Conservation (phyloP, 2,888 invertebrate species). For the Noctua janthe region DNA sequence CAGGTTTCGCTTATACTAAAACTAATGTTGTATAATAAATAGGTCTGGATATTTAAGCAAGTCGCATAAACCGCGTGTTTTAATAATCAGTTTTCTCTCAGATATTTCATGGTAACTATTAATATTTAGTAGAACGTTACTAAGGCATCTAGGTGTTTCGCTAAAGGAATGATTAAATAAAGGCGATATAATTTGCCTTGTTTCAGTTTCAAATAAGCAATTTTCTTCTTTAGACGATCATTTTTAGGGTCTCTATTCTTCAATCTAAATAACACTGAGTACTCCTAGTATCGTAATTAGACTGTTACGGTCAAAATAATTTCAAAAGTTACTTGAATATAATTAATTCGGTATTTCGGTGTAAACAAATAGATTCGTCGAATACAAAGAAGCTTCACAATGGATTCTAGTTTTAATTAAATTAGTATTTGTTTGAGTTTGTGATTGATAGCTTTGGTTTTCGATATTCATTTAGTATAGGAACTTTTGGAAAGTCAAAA, state of each 20-base stretch:
- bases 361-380: conserved; percentile 34
- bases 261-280: conserved; percentile 3
- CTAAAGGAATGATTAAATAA: conserved; percentile 8
- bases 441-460: conserved; percentile 19
- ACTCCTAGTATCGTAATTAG: not conserved
- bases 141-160: not conserved
- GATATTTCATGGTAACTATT: too few relatives aligned
- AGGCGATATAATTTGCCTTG: conserved; percentile 5
- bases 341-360: conserved; percentile 20
- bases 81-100: not conserved
- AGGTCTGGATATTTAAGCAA: not conserved
- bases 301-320: conserved; percentile 18
- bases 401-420: conserved; percentile 33
- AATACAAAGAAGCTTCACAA: conserved; percentile 11
- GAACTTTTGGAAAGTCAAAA: not conserved
- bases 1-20: too few relatives aligned
- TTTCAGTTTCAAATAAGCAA: conserved; percentile 8
- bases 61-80: not conserved
- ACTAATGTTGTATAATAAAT: not conserved
- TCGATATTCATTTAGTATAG: not conserved
- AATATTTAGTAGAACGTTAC: not conserved
- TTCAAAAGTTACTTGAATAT: not conserved
- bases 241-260: conserved; percentile 14
- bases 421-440: conserved; percentile 35
- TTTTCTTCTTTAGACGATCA: conserved; percentile 15